Conservation (phyloP, 2,888 invertebrate species). For the Nomada fucata region DNA sequence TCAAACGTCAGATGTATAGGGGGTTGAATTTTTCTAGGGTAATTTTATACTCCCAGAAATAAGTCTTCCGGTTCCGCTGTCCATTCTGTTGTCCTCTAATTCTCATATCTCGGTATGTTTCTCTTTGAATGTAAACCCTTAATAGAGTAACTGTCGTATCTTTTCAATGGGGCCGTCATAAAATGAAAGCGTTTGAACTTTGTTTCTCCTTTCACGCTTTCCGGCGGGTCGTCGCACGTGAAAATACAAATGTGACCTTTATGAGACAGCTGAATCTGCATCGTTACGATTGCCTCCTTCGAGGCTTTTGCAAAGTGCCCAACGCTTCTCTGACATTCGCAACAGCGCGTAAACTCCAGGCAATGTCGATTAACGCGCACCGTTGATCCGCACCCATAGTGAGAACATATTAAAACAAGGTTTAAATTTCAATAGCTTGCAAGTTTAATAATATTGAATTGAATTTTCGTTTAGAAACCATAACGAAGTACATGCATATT, state of each 20-base stretch:
- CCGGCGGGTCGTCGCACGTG: slow-evolving; percentile 1
- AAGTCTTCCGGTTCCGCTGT: slow-evolving; percentile 51
- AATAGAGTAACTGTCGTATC: slow-evolving; percentile 36
- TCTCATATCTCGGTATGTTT: slow-evolving; percentile 48
- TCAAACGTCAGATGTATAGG: slow-evolving; percentile 24
- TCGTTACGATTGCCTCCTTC: slow-evolving; percentile 8
- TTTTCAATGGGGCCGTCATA: slow-evolving; percentile 30
- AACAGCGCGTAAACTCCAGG: neutral
- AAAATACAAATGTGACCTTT: slow-evolving; percentile 25
- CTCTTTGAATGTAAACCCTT: slow-evolving; percentile 50
- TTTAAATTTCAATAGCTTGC: too few species aligned
- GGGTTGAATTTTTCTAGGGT: slow-evolving; percentile 51
- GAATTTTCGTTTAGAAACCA: too few species aligned
- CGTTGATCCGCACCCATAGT: neutral
- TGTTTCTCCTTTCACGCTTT: slow-evolving; percentile 9
- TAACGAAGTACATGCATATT: too few species aligned
- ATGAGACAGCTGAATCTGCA: slow-evolving; percentile 4
- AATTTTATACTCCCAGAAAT: slow-evolving; percentile 61
- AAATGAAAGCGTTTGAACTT: slow-evolving; percentile 26
- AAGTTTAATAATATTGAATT: too few species aligned
- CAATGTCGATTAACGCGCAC: neutral
- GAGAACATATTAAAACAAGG: too few species aligned
- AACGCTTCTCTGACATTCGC: neutral
- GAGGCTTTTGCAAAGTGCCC: slow-evolving; percentile 1
- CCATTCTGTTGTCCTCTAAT: slow-evolving; percentile 52